Base-by-base conservation (phyloP, 2,113 vertebrate species). In the Pachyramphus minor region DNA sequence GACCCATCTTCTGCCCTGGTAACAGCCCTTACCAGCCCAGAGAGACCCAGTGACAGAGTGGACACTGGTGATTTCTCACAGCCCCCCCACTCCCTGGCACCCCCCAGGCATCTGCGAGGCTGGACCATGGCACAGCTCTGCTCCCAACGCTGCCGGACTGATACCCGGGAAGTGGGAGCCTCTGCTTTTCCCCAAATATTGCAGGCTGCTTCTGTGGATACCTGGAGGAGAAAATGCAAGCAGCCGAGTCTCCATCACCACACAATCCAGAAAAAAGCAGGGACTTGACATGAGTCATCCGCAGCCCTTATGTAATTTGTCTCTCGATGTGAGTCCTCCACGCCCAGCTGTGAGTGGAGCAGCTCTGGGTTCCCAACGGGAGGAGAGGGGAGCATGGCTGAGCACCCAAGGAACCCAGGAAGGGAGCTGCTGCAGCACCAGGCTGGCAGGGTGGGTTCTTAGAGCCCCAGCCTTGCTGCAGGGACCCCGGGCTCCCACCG, bases 311-410 rank as follows among this genome's bases (percentile, higher is more conserved):
- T 0, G 15, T 71, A 66, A 92, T 47, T 62, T n/a, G 76, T 53
- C 42, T 58, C 45, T 39, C 60, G 63, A 30, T 69, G 30, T 1
- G 8, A 73, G 39, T 64, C 25, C 58, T 80, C 67, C 41, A 6
- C 4, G 0, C 35, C 44, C 1, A 3, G 71, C 79, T 41, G 52
- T 1, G 18, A 78, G 39, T 0, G 0, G 53, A 85, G 52, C 76
- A 72, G 84, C 67, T n/a, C 71, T 1, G 20, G 14, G 50, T 23
- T 47, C 55, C 18, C 42, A 56, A 1, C 1, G 3, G 28, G n/a
- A 31, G 39, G 39, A 45, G 41, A 69, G 41, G 27, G 39, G 13
- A 60, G 25, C 62, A 12, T 6, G 15, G 49, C 52, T 16, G 67
- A 75, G 52, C 73, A 31, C 17, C 42, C 63, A 4, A 23, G 31